phyloP scores from a whole-genome alignment of 2,888 invertebrate species.

The Hirtodrosophila histrioides region DNA sequence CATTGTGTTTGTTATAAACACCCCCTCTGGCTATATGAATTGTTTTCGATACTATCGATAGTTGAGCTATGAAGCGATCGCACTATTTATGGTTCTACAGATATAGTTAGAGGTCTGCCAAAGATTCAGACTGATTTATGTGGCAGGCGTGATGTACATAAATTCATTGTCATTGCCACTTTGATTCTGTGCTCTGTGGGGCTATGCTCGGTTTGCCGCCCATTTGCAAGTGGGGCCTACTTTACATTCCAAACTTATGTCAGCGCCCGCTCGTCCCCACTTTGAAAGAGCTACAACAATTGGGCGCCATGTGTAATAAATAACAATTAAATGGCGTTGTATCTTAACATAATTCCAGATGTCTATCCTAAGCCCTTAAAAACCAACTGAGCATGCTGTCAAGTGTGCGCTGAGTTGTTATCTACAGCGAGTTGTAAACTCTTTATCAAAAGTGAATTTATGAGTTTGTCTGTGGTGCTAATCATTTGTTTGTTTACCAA shows the following conservation, averaged over 20 bases:
- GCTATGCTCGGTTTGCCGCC: conserved; percentile 14
- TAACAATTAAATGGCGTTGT: conserved; percentile 59
- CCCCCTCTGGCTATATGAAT: no score
- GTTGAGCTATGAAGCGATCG: no score
- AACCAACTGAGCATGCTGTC: conserved; percentile 3
- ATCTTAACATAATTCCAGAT: conserved; percentile 49
- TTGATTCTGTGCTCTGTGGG: conserved; percentile 41
- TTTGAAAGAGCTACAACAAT: conserved; percentile 1
- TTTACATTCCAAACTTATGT: conserved; percentile 21
- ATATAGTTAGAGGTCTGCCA: neutral
- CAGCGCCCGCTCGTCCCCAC: conserved; percentile 16
- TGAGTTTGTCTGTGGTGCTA: conserved; percentile 10
- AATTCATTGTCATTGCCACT: conserved; percentile 33
- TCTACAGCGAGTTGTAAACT: conserved; percentile 34
- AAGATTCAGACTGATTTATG: conserved; percentile 1
- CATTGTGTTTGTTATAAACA: no score
- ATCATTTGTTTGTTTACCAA: conserved; percentile 12
- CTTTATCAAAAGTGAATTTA: conserved; percentile 57
- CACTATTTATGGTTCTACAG: no score
- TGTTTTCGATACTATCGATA: no score
- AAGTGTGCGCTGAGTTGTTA: conserved; percentile 17
- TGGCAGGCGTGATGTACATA: conserved; percentile 1
- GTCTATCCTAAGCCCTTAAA: conserved; percentile 26
- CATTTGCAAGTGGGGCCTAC: neutral
- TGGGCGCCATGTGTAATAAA: conserved; percentile 59